A percentile compares a stretch with the other conserved stretches of the same genome.
Evolutionary conservation across 2,888 invertebrate genomes (phyloP).

Genomic region (Andrena bucephala): DNA sequence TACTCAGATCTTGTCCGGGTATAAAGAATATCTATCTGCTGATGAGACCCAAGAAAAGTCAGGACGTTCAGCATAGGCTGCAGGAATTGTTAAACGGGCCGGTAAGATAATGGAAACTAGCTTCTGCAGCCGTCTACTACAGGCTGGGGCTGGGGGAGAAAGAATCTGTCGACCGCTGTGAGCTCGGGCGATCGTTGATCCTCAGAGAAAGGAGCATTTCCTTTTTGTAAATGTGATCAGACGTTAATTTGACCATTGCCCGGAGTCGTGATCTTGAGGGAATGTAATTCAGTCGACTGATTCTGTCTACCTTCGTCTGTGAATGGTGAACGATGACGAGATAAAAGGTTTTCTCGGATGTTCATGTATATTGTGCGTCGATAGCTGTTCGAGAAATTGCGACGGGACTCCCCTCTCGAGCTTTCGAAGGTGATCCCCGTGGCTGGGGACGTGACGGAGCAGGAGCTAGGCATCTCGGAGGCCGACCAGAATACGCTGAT

Average conservation of each 20-base stretch:
- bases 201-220: not conserved
- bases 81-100: conserved; percentile 88
- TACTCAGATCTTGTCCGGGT: conserved; percentile 90
- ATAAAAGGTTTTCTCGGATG: no score
- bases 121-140: not conserved
- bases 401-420: conserved; percentile 86
- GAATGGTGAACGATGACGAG: no score
- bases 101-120: conserved; percentile 85
- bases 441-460: conserved; percentile 88
- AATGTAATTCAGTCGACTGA: no score
- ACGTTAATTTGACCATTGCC: not conserved
- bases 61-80: conserved; percentile 87
- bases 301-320: no score
- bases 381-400: conserved; percentile 88
- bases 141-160: not conserved
- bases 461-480: conserved; percentile 87
- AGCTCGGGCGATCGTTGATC: no score
- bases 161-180: not conserved
- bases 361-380: not conserved
- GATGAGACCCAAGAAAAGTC: conserved; percentile 88
- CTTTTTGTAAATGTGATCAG: not conserved
- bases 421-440: conserved; percentile 89
- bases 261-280: no score
- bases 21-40: conserved; percentile 89
- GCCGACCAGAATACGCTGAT: conserved; percentile 86